Evolutionary conservation across 2,113 vertebrate genomes (phyloP).

Genomic region (Lichenostomus cassidix): DNA sequence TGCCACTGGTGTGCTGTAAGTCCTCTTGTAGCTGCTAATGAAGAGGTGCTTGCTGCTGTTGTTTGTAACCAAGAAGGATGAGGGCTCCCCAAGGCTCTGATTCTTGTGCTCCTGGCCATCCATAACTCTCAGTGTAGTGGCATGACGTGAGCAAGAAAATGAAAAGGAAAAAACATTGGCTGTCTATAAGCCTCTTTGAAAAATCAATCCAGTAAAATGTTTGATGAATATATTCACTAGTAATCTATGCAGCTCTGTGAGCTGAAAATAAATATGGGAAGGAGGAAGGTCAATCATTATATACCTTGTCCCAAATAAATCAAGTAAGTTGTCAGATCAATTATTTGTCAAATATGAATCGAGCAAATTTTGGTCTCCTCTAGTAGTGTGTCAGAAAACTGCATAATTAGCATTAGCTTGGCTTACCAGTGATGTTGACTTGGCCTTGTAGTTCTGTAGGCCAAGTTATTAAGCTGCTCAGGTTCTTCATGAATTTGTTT

Average conservation of each 20-base stretch:
- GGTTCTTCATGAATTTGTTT: not conserved
- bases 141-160: not conserved
- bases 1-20: not conserved
- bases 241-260: not conserved
- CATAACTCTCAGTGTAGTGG: not conserved
- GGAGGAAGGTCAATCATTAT: not conserved
- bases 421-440: not conserved
- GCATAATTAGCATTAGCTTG: not conserved
- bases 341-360: not conserved
- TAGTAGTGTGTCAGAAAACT: not conserved
- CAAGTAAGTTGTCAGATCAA: not conserved
- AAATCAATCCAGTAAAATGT: not conserved
- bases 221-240: not conserved
- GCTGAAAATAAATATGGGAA: slow-evolving; percentile 6
- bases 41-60: not conserved
- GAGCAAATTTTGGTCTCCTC: not conserved
- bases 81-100: not conserved
- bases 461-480: not conserved
- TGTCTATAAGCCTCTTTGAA: not conserved
- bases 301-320: not conserved
- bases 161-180: not conserved
- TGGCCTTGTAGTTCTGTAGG: not conserved
- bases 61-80: not conserved
- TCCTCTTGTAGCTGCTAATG: not conserved
- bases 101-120: not conserved